Percentiles rank a stretch among this genome's conserved stretches.
phyloP scores from a whole-genome alignment of 2,888 invertebrate species.

The Xestia sexstrigata region DNA sequence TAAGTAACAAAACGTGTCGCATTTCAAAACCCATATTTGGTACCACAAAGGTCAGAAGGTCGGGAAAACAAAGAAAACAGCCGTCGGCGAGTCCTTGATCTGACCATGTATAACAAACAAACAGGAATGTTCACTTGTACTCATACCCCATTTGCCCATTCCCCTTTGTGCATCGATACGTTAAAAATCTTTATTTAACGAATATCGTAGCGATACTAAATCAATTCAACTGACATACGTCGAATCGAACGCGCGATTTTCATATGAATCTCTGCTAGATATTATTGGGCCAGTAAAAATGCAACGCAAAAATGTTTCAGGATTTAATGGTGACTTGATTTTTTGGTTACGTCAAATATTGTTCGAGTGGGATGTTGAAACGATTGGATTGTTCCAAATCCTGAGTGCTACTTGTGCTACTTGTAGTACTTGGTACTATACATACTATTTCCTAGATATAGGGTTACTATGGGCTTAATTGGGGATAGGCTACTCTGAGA shows the following conservation, averaged over 20 bases:
- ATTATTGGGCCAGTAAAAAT: constrained; percentile 43
- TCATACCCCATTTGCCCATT: constrained; percentile 24
- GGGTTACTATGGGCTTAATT: not conserved
- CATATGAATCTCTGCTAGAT: constrained; percentile 37
- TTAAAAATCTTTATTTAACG: constrained; percentile 54
- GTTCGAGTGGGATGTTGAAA: not conserved
- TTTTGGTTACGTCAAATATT: constrained; percentile 13
- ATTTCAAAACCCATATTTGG: constrained; percentile 29
- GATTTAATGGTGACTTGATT: constrained; percentile 38
- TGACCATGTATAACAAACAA: constrained; percentile 54
- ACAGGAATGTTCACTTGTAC: constrained; percentile 49
- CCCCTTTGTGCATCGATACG: constrained; percentile 52
- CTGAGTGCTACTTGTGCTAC: too few relatives aligned
- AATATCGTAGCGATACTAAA: constrained; percentile 40
- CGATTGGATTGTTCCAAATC: not conserved
- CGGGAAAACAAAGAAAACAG: constrained; percentile 58
- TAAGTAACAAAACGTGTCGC: constrained; percentile 12
- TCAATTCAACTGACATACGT: constrained; percentile 38
- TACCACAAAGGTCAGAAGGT: constrained; percentile 33
- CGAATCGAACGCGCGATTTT: constrained; percentile 31
- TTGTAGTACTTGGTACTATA: not conserved
- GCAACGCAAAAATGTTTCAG: constrained; percentile 37
- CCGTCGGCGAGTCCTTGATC: constrained; percentile 48
- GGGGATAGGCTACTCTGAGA: not conserved
- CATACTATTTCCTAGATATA: not conserved